Evolutionary conservation across 2,888 invertebrate genomes (phyloP), one percentile per base, ranked within the genome.

Genomic region (Orthosia incerta): DNA sequence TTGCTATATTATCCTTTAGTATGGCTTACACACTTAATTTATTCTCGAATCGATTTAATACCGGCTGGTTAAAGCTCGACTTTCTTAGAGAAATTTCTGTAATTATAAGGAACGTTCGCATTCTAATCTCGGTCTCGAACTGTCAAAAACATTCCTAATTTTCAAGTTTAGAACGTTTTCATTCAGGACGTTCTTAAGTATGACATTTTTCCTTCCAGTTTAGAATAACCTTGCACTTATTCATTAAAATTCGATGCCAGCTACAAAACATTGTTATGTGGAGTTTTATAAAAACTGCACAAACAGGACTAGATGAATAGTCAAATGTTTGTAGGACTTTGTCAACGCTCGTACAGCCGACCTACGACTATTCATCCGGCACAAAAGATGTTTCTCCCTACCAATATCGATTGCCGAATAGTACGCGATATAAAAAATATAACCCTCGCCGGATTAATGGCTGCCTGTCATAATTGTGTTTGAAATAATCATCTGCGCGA

Each of bases 401-500:
- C 59, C 70, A 62, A 79, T 86, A 88, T 88, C 82, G 88, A 88
- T 88, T 87, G 66, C 74, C 69, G 80, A 86, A 85, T 86, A 79
- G 78, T 87, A 84, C 82, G 78, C 76, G 66, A 84, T 80, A 87
- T 86, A 90, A 92, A 92, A 93, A 91, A 91, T 86, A 83, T 85
- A 89, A 88, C 91, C 90, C 90, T 89, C 82, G 61, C 73, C 75
- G 86, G 88, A 89, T 90, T 90, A 90, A 91, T 89, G 85, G 88
- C 92, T 84, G 90, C 85, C 89, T 92, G 94, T 90, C 91, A 91
- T 89, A 91, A 88, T 90, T 91, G 87, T 88, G 87, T 89, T 92
- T 89, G 88, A 91, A 93, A 93, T 93, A 91, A 93, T 93, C 92
- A 91, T 91, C 89, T 89, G 89, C 81, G 85, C 89, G 78, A 88